Conservation (phyloP, 2,797 vertebrate species). For the Sphaeramia orbicularis region DNA sequence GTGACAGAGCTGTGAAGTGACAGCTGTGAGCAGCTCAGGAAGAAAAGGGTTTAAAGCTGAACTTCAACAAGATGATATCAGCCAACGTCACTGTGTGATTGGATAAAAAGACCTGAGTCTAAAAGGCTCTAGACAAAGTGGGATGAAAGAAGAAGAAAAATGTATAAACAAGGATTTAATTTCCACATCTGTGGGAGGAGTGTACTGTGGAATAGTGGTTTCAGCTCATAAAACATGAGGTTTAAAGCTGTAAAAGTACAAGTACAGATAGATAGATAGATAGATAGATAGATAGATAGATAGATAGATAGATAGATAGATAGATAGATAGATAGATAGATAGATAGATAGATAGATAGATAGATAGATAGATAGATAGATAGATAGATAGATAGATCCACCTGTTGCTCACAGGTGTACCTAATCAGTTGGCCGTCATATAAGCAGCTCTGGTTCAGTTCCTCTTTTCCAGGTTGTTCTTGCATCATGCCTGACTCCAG, state of each 20-base stretch:
- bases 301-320: too few relatives aligned
- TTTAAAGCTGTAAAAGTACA: not conserved
- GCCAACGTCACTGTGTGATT: constrained; percentile 12
- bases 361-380: too few relatives aligned
- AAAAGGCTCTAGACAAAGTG: constrained; percentile 13
- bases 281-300: too few relatives aligned
- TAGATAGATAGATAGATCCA: too few relatives aligned
- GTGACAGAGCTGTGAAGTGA: not conserved
- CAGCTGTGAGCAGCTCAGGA: constrained; percentile 7
- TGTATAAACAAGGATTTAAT: constrained; percentile 9
- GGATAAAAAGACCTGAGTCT: constrained; percentile 7
- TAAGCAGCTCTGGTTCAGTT: too few relatives aligned
- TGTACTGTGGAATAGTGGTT: not conserved
- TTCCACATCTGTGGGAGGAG: not conserved
- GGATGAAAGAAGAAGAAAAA: constrained; percentile 21
- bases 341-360: too few relatives aligned
- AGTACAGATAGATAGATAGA: too few relatives aligned
- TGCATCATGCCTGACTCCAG: too few relatives aligned
- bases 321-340: too few relatives aligned
- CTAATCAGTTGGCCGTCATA: too few relatives aligned
- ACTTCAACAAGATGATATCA: constrained; percentile 17
- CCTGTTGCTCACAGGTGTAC: too few relatives aligned
- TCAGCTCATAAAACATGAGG: not conserved
- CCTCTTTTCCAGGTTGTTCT: too few relatives aligned
- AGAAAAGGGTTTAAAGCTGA: constrained; percentile 1